Conservation (phyloP, 2,888 invertebrate species). For the Petrolisthes cinctipes region DNA sequence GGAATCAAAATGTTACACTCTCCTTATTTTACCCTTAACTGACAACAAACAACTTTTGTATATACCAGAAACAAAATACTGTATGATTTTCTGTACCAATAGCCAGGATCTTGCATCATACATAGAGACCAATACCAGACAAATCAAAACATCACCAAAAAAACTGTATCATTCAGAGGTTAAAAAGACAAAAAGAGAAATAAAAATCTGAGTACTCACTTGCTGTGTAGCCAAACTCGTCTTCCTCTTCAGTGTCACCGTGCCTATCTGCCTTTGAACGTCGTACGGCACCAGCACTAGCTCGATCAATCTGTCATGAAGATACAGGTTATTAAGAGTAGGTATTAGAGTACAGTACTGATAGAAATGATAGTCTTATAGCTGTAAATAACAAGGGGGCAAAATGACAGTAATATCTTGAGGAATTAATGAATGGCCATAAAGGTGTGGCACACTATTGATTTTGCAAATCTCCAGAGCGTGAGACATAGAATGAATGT, state of each 20-base stretch:
- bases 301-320: slow-evolving; percentile 80
- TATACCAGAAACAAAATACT: not conserved
- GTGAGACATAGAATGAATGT: no score
- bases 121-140: no score
- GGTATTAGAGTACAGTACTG: no score
- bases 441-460: no score
- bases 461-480: no score
- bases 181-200: not conserved
- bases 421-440: no score
- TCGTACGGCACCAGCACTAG: slow-evolving; percentile 87
- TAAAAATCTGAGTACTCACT: not conserved
- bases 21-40: not conserved
- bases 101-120: no score
- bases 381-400: no score
- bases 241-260: slow-evolving; percentile 80
- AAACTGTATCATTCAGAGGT: not conserved
- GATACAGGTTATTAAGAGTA: no score
- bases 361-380: no score
- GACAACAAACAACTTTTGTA: not conserved
- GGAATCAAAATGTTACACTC: not conserved
- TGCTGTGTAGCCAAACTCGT: slow-evolving; percentile 84
- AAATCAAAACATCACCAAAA: not conserved
- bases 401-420: no score
- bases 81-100: no score
- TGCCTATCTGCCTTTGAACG: slow-evolving; percentile 75